Percentiles rank a stretch among this genome's conserved stretches.
These are phyloP conservation scores for Rhodeus uyekii DNA, from an alignment of 2,797 vertebrate genomes.

Conservation along the genomic window DNA sequence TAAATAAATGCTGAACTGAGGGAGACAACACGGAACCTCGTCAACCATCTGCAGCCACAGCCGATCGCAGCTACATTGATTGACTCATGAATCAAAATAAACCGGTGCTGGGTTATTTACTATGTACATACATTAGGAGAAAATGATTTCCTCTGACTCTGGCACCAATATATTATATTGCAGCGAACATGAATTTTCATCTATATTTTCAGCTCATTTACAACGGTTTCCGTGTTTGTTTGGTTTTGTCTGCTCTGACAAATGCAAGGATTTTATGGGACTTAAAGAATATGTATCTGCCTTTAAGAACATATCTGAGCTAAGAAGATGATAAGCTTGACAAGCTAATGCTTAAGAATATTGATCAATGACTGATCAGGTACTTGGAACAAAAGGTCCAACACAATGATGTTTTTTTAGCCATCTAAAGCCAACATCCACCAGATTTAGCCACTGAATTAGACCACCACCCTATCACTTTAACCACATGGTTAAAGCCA, in stretches of 20 bases:
- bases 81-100: constrained; percentile 59
- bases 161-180: constrained; percentile 24
- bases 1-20: constrained; percentile 38
- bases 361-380: not conserved
- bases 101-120: constrained; percentile 52
- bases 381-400: not conserved
- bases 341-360: not conserved
- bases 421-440: not conserved
- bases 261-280: constrained; percentile 18
- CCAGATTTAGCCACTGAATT: not conserved
- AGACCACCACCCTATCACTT: not conserved
- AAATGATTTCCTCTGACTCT: constrained; percentile 48
- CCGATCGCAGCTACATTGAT: constrained; percentile 46
- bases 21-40: constrained; percentile 29
- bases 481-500: not conserved
- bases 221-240: not conserved
- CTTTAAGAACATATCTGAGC: not conserved
- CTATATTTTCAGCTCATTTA: constrained; percentile 34
- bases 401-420: not conserved
- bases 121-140: constrained; percentile 61
- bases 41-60: constrained; percentile 51
- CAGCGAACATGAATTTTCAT: constrained; percentile 28
- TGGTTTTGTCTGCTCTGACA: not conserved
- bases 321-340: not conserved
- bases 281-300: not conserved